Base-by-base conservation (phyloP, 2,113 vertebrate genomes). In the Cololabis saira region DNA sequence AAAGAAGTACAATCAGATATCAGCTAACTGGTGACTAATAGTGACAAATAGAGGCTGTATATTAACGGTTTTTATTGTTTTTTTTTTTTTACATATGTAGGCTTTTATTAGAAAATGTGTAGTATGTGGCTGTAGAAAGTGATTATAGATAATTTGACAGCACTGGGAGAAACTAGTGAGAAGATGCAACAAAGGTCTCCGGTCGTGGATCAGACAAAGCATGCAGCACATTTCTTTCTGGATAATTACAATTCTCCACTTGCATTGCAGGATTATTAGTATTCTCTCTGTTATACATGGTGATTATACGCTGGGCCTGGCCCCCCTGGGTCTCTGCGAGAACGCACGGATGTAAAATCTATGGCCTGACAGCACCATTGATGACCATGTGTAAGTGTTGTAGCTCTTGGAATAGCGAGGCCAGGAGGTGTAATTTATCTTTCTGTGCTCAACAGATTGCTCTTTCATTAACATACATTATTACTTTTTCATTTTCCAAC, bases 261-360 rank as follows among this genome's bases (percentile, higher is more conserved):
- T 37, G 33, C 1, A 37, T 7, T 37, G 33, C 60, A 37, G 62
- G 18, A 57, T 77, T 70, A 76, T 83, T 74, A 62, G 71, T 76
- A 17, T 74, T 74, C 54, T 27, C 63, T 50, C 41, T 50, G 15
- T 48, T 48, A 9, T 2, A 53, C 68, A 65, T 74, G 30, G 45
- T 80, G 71, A 69, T 37, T 82, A 15, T 71, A 78, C 74, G 74
- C 2, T 10, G 16, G 51, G 53, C 44, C 2, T 16, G 9, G 51
- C 57, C 67, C 51, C 51, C 62, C 12, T 13, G 50, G 67, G 64
- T 50, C 64, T 51, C 24, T 4, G 64, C 30, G 62, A 1, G 47
- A 80, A 82, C 54, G 37, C 78, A 71, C 54, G 13, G 66, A 18
- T 63, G 58, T 62, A 41, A 66, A 73, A 81, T 76, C 61, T 55